phyloP scores from a whole-genome alignment of 2,797 vertebrate species.

The Anguilla obscura region DNA sequence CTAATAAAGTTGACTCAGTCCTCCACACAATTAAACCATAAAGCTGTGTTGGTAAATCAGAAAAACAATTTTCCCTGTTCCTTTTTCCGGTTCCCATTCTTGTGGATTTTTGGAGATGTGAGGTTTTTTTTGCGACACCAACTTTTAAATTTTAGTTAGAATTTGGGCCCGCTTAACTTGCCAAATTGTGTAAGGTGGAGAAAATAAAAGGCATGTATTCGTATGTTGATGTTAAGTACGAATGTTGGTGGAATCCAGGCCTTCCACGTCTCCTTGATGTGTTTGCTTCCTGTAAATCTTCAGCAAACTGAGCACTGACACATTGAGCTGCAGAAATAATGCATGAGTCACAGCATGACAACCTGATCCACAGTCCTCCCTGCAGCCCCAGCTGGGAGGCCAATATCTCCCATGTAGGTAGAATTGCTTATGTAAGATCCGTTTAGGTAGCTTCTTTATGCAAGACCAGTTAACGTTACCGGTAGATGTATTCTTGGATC shows the following conservation, averaged over 20 bases:
- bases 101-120: too few relatives aligned
- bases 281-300: neutral
- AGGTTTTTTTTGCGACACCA: too few relatives aligned
- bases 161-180: neutral
- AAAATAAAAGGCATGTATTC: neutral
- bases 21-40: neutral
- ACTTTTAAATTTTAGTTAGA: too few relatives aligned
- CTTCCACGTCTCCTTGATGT: neutral
- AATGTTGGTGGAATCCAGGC: neutral
- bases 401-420: neutral
- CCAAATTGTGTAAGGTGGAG: neutral
- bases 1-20: too few relatives aligned
- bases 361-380: neutral
- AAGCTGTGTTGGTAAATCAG: neutral
- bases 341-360: neutral
- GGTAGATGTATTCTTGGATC: neutral
- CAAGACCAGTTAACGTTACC: neutral
- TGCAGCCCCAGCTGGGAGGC: neutral
- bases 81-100: too few relatives aligned
- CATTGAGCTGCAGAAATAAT: slow-evolving; percentile 11
- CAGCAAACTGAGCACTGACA: neutral
- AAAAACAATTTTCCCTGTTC: too few relatives aligned
- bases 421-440: neutral
- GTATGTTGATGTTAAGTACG: neutral
- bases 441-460: neutral